phyloP scores from a whole-genome alignment of 2,888 invertebrate species.

The Limenitis arthemis region DNA sequence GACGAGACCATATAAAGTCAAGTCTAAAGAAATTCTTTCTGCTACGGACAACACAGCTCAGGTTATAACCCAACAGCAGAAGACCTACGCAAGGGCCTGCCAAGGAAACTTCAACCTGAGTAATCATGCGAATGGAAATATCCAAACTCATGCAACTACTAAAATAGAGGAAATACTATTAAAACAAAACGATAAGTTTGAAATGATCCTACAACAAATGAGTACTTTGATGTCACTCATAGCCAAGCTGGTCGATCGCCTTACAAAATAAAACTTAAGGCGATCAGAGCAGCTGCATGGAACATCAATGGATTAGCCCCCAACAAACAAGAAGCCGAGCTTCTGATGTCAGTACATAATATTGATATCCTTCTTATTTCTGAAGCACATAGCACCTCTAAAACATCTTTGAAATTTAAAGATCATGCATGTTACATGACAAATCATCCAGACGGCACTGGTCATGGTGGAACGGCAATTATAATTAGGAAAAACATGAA shows the following conservation, averaged over 20 bases:
- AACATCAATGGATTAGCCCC: slow-evolving; percentile 20
- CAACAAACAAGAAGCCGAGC: slow-evolving; percentile 10
- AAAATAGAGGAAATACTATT: neutral
- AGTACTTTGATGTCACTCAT: neutral
- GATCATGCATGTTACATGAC: neutral
- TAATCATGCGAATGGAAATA: neutral
- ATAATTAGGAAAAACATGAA: slow-evolving; percentile 1
- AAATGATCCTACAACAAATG: neutral
- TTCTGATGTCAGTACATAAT: slow-evolving; percentile 1
- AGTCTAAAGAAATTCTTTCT: no score
- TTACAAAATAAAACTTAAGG: neutral
- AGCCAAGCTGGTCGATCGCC: neutral
- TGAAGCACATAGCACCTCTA: slow-evolving; percentile 13
- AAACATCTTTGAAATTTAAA: neutral
- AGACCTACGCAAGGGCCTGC: no score
- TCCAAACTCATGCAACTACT: neutral
- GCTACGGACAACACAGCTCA: no score
- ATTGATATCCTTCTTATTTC: slow-evolving; percentile 19
- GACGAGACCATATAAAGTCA: no score
- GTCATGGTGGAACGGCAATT: slow-evolving; percentile 3
- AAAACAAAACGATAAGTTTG: neutral
- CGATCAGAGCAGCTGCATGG: slow-evolving; percentile 12
- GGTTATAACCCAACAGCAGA: no score
- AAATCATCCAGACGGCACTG: slow-evolving; percentile 6
- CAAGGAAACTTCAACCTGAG: no score